These are phyloP conservation scores for Peromyscus aztecus DNA, from an alignment of 2,797 vertebrate genomes.

Conservation along the genomic window DNA sequence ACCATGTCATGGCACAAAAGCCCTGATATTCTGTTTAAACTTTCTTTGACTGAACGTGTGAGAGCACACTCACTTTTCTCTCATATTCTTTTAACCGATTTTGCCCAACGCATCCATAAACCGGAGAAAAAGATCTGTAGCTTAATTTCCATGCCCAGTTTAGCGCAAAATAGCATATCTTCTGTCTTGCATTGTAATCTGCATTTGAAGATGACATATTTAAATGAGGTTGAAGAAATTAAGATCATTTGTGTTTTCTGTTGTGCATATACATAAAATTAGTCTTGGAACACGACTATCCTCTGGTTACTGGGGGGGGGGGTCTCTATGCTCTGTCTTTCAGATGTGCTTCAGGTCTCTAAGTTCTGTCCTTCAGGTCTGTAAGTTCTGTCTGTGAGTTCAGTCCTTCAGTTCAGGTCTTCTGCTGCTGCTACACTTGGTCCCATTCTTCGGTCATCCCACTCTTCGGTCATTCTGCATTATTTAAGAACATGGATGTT, in stretches of 20 bases:
- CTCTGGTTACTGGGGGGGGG: not conserved
- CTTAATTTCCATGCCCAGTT: constrained; percentile 2
- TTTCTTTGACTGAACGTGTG: not conserved
- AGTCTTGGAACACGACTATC: not conserved
- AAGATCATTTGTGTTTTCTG: not conserved
- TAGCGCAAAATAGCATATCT: not conserved
- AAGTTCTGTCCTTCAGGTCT: no score
- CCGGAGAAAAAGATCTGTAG: not conserved
- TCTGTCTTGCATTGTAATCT: constrained; percentile 31
- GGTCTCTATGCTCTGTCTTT: not conserved
- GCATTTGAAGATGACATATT: not conserved
- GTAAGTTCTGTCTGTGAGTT: no score
- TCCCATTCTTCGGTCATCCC: not conserved
- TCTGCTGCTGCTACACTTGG: not conserved
- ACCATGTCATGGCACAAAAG: not conserved
- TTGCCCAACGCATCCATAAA: not conserved
- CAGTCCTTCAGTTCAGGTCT: not conserved
- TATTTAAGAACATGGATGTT: constrained; percentile 26
- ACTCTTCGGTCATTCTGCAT: not conserved
- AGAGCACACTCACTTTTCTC: not conserved
- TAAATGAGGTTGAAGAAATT: not conserved
- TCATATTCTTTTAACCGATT: not conserved
- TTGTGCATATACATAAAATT: not conserved
- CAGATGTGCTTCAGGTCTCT: not conserved
- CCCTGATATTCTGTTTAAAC: not conserved